Conservation (phyloP, 1,140 invertebrate genomes). For the Drosophila mauritiana region DNA sequence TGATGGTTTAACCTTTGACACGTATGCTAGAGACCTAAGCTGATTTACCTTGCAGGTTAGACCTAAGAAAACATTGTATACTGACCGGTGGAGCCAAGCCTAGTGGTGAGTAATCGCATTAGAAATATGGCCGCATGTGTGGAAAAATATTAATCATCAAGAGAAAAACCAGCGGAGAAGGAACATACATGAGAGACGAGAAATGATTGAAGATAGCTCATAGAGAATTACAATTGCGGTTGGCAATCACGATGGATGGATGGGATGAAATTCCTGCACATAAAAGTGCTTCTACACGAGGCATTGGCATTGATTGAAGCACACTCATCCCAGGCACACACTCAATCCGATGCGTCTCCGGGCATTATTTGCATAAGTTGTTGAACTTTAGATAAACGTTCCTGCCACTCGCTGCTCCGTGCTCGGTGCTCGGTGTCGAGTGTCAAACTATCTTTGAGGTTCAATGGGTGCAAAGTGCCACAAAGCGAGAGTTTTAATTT, state of each 20-base stretch:
- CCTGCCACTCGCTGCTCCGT: slow-evolving; percentile 34
- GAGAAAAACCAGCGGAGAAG: slow-evolving; percentile 7
- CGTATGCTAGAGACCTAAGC: not conserved
- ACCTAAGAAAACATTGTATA: slow-evolving; percentile 4
- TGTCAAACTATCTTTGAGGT: slow-evolving; percentile 53
- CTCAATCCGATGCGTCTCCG: slow-evolving; percentile 36
- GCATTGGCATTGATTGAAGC: slow-evolving; percentile 70
- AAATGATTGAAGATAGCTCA: slow-evolving; percentile 58
- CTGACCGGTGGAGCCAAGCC: slow-evolving; percentile 4
- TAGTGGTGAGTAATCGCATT: slow-evolving; percentile 68
- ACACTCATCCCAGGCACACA: slow-evolving; percentile 50
- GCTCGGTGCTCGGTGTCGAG: slow-evolving; percentile 39
- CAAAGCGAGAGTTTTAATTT: slow-evolving; percentile 73
- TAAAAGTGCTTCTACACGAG: slow-evolving; percentile 33
- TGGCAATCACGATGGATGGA: slow-evolving; percentile 29
- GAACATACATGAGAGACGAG: slow-evolving; percentile 23
- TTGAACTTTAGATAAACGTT: slow-evolving; percentile 80
- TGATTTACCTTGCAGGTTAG: slow-evolving; percentile 1
- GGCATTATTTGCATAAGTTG: slow-evolving; percentile 75
- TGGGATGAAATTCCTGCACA: slow-evolving; percentile 62
- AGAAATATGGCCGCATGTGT: slow-evolving; percentile 39
- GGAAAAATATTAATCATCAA: slow-evolving; percentile 46
- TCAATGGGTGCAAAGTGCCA: slow-evolving; percentile 60
- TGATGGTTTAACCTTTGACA: slow-evolving; percentile 15
- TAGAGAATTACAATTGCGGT: slow-evolving; percentile 58